Conservation (phyloP, 2,113 vertebrate species). For the Okapia johnstoni region DNA sequence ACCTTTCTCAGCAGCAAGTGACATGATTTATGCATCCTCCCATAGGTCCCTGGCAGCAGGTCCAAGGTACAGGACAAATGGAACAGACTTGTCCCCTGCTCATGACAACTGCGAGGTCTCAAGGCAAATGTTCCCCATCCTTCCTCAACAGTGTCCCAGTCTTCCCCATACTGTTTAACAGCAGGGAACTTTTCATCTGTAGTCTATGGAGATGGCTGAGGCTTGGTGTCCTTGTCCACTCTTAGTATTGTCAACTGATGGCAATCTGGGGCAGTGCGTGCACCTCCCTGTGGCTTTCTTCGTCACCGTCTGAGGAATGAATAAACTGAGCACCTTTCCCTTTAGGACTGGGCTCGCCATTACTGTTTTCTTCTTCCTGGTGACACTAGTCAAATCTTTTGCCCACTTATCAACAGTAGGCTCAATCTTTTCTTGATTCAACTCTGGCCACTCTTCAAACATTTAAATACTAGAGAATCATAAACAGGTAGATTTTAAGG, state of each 20-base stretch:
- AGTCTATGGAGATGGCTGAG: rapidly evolving
- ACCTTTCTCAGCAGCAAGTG: neutral
- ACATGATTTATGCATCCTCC: rapidly evolving
- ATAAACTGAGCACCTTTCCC: rapidly evolving
- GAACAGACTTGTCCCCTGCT: neutral
- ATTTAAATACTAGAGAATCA: neutral
- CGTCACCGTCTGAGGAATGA: neutral
- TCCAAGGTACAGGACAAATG: rapidly evolving
- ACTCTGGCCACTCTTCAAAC: neutral
- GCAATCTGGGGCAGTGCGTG: neutral
- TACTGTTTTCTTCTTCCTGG: neutral
- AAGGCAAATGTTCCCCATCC: rapidly evolving
- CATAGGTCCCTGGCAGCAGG: rapidly evolving
- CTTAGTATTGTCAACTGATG: rapidly evolving
- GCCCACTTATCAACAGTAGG: neutral
- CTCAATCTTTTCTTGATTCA: neutral
- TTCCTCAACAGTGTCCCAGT: rapidly evolving
- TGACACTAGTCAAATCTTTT: neutral
- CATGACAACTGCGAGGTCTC: neutral
- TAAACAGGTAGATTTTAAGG: neutral
- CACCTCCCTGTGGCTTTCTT: neutral
- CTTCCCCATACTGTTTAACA: neutral
- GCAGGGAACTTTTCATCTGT: too few species aligned
- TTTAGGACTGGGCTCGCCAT: rapidly evolving
- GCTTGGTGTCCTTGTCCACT: rapidly evolving